A percentile compares a stretch with the other conserved stretches of the same genome.
phyloP scores from a whole-genome alignment of 2,113 vertebrate genomes.

The Talpa occidentalis region DNA sequence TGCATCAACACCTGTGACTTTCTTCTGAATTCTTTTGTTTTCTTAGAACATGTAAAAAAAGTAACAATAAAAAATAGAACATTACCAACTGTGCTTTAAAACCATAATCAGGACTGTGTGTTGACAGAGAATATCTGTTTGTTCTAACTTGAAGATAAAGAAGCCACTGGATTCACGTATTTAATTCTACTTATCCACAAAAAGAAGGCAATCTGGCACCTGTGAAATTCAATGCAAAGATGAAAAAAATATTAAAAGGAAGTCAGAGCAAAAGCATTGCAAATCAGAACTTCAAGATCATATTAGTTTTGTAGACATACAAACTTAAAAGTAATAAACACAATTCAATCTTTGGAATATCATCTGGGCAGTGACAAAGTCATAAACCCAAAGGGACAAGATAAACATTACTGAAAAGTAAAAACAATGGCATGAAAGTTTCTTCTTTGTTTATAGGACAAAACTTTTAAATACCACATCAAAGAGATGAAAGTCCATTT shows the following conservation, averaged over 20 bases:
- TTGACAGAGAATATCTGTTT: neutral
- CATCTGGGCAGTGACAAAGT: conserved; percentile 47
- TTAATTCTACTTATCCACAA: conserved; percentile 39
- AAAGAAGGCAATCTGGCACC: neutral
- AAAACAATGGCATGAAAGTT: conserved; percentile 14
- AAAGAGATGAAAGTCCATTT: conserved; percentile 41
- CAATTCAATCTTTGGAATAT: neutral
- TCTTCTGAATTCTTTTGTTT: neutral
- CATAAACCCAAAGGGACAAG: neutral
- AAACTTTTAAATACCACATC: conserved; percentile 60
- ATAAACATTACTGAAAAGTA: conserved; percentile 31
- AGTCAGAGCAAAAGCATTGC: neutral
- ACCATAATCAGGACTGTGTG: neutral
- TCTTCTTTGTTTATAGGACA: neutral
- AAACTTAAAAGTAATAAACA: conserved; percentile 16
- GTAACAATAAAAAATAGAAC: neutral
- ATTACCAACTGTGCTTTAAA: neutral
- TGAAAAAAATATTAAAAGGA: neutral
- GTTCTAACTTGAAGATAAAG: neutral
- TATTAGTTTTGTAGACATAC: neutral
- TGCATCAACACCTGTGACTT: neutral
- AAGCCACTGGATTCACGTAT: neutral
- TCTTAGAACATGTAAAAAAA: neutral
- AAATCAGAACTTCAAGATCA: conserved; percentile 21
- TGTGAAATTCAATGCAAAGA: neutral